Base-by-base conservation (phyloP, 2,113 vertebrate species). In the Ailurus styani region DNA sequence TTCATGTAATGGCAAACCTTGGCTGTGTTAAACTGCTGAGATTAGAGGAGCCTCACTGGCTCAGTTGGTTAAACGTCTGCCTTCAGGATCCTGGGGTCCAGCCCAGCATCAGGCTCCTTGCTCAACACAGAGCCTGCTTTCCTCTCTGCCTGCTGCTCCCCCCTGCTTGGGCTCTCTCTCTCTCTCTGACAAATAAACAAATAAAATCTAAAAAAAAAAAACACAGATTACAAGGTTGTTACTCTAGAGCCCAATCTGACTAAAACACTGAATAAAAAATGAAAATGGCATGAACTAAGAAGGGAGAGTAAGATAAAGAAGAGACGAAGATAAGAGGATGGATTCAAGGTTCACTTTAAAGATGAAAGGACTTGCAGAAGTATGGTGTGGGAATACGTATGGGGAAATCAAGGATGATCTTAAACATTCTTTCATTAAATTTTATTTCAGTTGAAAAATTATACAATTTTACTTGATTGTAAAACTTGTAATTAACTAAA, bases 381-480 rank as follows among this genome's bases (percentile, higher is more conserved):
- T 50, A 87, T 54, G 31, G 7, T 73, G 2, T 55, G 4, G 54
- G 68, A 79, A n/a, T 62, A 87, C 87, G 55, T n/a, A 84, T 10
- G 12, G 10, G 1, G 47, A 86, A 91, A 91, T 77, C 52, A 96
- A 97, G 91, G 66, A 42, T 52, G 23, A 66, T 92, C 86, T 90
- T 97, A 25, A 47, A 91, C 3, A 82, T 55, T 81, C 20, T 95
- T 93, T 66, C 60, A 95, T 50, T 77, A 81, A 62, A 50, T 96
- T 86, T 90, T 92, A 47, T 29, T 91, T 20, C 70, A 85, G 40
- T 42, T 90, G 57, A 64, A 90, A 97, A 94, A 90, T 78, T 7
- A 92, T 60, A 37, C 29, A 94, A 40, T 89, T 90, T 77, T 54
- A n/a, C 18, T 81, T 91, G 72, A 25, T 23, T 92, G 73, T 87